A percentile compares a stretch with the other conserved stretches of the same genome.
Conservation (phyloP, 2,888 invertebrate genomes). For the Cheilosia vulpina region DNA sequence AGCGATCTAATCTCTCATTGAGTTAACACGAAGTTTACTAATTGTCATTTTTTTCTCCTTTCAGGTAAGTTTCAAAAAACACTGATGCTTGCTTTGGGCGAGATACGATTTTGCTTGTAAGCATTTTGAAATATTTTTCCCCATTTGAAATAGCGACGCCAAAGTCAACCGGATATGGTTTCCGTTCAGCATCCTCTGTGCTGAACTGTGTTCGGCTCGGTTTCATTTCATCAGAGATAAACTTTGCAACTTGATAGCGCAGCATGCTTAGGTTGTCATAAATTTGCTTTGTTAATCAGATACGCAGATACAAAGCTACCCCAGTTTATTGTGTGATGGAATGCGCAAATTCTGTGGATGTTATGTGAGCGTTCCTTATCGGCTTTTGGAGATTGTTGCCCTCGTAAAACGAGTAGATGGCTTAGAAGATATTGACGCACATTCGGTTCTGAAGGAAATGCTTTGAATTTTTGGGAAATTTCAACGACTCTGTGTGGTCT, state of each 20-base stretch:
- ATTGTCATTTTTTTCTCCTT: slow-evolving; percentile 35
- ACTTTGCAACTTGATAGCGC: slow-evolving; percentile 31
- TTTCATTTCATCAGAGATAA: slow-evolving; percentile 31
- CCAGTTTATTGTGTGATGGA: slow-evolving; percentile 23
- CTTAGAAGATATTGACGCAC: slow-evolving; percentile 11
- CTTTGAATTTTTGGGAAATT: slow-evolving; percentile 16
- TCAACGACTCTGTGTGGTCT: slow-evolving; percentile 14
- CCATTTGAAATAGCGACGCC: background rate
- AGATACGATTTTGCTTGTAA: slow-evolving; percentile 20
- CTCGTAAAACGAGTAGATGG: slow-evolving; percentile 27
- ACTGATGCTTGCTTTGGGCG: slow-evolving; percentile 20
- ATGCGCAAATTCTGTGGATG: slow-evolving; percentile 40
- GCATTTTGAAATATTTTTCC: slow-evolving; percentile 1
- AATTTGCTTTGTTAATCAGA: background rate
- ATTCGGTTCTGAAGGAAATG: slow-evolving; percentile 8
- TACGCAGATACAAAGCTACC: background rate
- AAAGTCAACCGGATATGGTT: slow-evolving; percentile 26
- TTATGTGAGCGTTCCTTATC: slow-evolving; percentile 25
- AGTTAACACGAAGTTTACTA: slow-evolving; percentile 16
- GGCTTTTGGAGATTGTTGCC: slow-evolving; percentile 20
- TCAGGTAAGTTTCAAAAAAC: slow-evolving; percentile 46
- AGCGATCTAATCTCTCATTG: background rate
- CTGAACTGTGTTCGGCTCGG: slow-evolving; percentile 3
- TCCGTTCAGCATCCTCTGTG: background rate
- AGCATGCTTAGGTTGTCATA: slow-evolving; percentile 32